Conservation (phyloP, 2,113 vertebrate genomes). For the Poeciliopsis retropinna region DNA sequence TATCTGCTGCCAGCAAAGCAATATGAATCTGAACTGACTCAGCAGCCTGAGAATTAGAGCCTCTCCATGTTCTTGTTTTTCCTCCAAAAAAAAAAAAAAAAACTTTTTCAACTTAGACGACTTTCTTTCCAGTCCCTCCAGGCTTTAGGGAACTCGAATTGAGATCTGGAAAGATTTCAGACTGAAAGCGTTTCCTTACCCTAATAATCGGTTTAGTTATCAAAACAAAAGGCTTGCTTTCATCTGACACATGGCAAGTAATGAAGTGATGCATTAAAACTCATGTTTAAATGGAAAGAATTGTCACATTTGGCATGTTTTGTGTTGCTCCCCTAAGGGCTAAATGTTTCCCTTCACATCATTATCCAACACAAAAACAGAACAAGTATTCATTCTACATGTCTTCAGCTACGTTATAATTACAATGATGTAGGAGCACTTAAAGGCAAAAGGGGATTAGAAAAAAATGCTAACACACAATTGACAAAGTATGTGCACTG, state of each 20-base stretch:
- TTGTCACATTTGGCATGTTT: conserved; percentile 49
- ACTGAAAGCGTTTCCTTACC: conserved; percentile 27
- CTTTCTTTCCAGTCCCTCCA: conserved; percentile 55
- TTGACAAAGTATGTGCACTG: conserved; percentile 31
- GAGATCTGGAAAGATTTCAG: conserved; percentile 14
- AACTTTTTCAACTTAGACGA: conserved; percentile 60
- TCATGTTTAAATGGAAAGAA: conserved; percentile 41
- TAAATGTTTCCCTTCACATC: conserved; percentile 49
- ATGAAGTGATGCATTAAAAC: conserved; percentile 32
- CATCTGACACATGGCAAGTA: conserved; percentile 15
- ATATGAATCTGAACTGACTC: conserved; percentile 64
- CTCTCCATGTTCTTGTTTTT: conserved; percentile 43
- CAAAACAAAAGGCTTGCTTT: conserved; percentile 10
- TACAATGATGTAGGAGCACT: conserved; percentile 35
- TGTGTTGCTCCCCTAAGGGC: conserved; percentile 32
- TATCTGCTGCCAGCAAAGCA: conserved; percentile 55
- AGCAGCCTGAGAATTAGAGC: conserved; percentile 61
- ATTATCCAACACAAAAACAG: conserved; percentile 49
- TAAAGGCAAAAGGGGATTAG: conserved; percentile 32
- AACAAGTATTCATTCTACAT: conserved; percentile 36
- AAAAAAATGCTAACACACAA: conserved; percentile 21
- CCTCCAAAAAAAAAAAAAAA: conserved; percentile 54
- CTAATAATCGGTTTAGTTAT: background rate
- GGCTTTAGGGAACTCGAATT: conserved; percentile 37
- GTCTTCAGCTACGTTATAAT: conserved; percentile 45